phyloP scores from a whole-genome alignment of 1,140 invertebrate species.

The Meloidogyne exigua region DNA sequence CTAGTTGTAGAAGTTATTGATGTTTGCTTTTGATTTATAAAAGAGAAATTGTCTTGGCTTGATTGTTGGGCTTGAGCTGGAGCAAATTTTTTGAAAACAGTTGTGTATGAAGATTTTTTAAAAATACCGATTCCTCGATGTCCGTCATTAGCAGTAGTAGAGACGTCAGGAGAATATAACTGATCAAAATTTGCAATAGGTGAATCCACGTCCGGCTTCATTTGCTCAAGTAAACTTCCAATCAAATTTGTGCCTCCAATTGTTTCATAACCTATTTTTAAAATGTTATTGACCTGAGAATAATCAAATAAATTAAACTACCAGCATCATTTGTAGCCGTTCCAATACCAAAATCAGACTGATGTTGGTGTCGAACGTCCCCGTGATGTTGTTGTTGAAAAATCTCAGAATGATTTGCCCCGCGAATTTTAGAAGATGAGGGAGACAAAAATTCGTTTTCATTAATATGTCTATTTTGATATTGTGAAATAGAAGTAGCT shows the following conservation, averaged over 20 bases:
- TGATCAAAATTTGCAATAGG: conserved; percentile 8
- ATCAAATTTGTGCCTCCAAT: conserved; percentile 7
- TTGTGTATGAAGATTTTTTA: neutral
- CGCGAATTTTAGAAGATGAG: conserved; percentile 10
- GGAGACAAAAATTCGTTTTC: conserved; percentile 10
- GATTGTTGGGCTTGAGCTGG: neutral
- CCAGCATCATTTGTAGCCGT: neutral
- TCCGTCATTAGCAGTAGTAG: conserved; percentile 2
- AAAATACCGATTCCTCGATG: neutral
- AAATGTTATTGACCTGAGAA: neutral
- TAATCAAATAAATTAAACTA: neutral
- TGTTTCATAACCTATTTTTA: conserved; percentile 11
- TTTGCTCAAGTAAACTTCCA: conserved; percentile 18
- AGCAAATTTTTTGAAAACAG: neutral
- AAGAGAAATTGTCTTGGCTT: neutral
- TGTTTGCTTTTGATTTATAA: neutral
- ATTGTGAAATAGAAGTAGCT: conserved; percentile 1
- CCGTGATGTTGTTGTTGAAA: neutral
- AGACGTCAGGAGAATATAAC: conserved; percentile 13
- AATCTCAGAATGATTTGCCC: conserved; percentile 1
- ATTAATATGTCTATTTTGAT: conserved; percentile 10
- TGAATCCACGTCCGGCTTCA: conserved; percentile 11
- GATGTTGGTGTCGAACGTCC: conserved; percentile 1
- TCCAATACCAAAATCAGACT: conserved; percentile 21
- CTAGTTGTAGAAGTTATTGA: neutral